Evolutionary conservation across 2,888 invertebrate genomes (phyloP).

Genomic region (Brenthis hecate): DNA sequence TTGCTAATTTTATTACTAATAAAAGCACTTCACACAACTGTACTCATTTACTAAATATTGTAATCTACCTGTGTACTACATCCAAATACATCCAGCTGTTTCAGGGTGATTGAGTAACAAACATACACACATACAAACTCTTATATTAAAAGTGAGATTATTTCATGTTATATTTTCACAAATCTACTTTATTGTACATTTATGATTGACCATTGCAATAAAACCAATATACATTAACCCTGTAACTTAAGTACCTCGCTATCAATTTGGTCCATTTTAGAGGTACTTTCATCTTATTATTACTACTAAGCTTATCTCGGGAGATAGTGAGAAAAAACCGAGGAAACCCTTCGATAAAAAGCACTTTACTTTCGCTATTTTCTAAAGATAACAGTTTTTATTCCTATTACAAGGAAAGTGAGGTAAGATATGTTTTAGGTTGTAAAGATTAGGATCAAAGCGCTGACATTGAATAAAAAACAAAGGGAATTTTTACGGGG

Average conservation of each 20-base stretch:
- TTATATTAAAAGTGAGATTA: too few species aligned
- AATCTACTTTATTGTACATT: neutral
- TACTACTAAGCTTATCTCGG: slow-evolving; percentile 25
- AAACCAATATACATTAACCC: slow-evolving; percentile 18
- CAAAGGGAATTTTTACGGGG: too few species aligned
- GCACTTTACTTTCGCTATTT: slow-evolving; percentile 19
- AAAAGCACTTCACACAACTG: too few species aligned
- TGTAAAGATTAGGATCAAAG: neutral
- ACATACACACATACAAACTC: too few species aligned
- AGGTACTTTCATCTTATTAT: slow-evolving; percentile 32
- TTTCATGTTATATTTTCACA: neutral
- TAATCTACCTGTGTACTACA: too few species aligned
- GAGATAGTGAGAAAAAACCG: slow-evolving; percentile 20
- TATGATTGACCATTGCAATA: slow-evolving; percentile 17
- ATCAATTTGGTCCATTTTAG: slow-evolving; percentile 33
- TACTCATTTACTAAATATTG: too few species aligned
- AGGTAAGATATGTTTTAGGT: neutral
- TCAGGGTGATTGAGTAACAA: too few species aligned
- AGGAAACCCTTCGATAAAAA: slow-evolving; percentile 25
- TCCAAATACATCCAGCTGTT: too few species aligned
- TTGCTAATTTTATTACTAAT: too few species aligned
- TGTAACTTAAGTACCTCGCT: slow-evolving; percentile 23
- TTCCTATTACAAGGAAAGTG: neutral
- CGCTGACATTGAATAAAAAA: too few species aligned
- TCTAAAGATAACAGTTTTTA: slow-evolving; percentile 10